These are phyloP conservation scores for Anguilla obscura DNA, from an alignment of 2,797 vertebrate genomes.

Conservation along the genomic window DNA sequence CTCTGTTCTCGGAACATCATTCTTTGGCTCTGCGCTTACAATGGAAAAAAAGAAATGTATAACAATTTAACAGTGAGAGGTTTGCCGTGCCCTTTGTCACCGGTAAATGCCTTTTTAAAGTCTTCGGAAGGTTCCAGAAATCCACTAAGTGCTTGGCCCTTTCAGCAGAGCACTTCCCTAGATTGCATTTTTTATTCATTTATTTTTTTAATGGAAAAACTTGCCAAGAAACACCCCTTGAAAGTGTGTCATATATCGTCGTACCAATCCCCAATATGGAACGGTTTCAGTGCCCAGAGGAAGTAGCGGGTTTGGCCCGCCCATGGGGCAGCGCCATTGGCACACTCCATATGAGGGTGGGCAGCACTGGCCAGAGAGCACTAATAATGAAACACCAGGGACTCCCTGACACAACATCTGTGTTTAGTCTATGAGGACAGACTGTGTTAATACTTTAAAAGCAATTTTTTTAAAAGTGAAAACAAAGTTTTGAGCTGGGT, in stretches of 20 bases:
- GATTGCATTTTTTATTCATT: background rate
- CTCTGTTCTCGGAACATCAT: background rate
- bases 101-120: background rate
- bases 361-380: background rate
- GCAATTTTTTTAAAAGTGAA: background rate
- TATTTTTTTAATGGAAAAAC: background rate
- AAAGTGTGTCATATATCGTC: background rate
- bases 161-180: background rate
- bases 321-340: background rate
- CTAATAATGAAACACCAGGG: background rate
- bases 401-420: constrained; percentile 1
- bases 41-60: background rate
- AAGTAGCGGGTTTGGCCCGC: background rate
- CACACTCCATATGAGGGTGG: background rate
- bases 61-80: background rate
- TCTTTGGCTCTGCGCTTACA: background rate
- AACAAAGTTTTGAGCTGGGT: constrained; percentile 1
- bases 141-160: background rate
- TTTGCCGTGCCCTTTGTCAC: background rate
- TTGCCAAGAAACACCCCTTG: background rate
- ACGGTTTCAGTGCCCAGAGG: background rate
- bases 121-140: background rate
- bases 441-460: background rate
- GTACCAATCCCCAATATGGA: too few species aligned
- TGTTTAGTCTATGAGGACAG: constrained; percentile 9